phyloP scores from a whole-genome alignment of 2,797 vertebrate genomes.

The Gorsachius magnificus region DNA sequence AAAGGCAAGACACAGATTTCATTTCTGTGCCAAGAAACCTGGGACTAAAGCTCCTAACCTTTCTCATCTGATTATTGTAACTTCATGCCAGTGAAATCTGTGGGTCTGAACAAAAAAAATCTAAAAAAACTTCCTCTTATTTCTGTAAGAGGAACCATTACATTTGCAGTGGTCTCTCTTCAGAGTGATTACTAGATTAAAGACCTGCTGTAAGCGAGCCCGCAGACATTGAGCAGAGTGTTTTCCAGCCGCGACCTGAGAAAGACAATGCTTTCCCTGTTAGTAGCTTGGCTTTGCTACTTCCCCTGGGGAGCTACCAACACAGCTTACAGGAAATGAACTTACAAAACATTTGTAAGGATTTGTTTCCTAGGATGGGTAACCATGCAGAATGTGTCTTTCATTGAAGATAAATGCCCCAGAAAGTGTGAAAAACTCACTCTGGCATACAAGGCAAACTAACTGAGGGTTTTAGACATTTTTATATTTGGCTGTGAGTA shows the following conservation, averaged over 20 bases:
- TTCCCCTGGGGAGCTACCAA: slow-evolving; percentile 56
- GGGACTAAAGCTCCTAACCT: slow-evolving; percentile 26
- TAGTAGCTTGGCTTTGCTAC: slow-evolving; percentile 46
- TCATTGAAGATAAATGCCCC: background rate
- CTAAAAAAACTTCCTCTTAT: slow-evolving; percentile 14
- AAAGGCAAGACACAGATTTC: slow-evolving; percentile 52
- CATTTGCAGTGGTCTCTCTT: slow-evolving; percentile 58
- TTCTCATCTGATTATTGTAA: slow-evolving; percentile 60
- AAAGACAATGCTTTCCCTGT: slow-evolving; percentile 63
- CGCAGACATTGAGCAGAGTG: slow-evolving; percentile 19
- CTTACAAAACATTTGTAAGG: slow-evolving; percentile 59
- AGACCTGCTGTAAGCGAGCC: slow-evolving; percentile 61
- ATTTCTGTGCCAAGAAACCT: slow-evolving; percentile 45
- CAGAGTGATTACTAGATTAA: slow-evolving; percentile 67
- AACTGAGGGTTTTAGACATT: background rate
- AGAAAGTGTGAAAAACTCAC: slow-evolving; percentile 41
- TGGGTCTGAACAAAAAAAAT: slow-evolving; percentile 32
- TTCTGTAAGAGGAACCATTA: slow-evolving; percentile 62
- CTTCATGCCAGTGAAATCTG: slow-evolving; percentile 41
- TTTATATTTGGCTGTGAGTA: background rate
- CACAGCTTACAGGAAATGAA: slow-evolving; percentile 68
- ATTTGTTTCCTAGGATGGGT: slow-evolving; percentile 52
- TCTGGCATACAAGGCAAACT: background rate
- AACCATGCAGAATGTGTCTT: slow-evolving; percentile 42
- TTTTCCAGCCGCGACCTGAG: slow-evolving; percentile 48